These are phyloP conservation scores for Mesitornis unicolor DNA, from an alignment of 2,113 vertebrate species.

Conservation along the genomic window DNA sequence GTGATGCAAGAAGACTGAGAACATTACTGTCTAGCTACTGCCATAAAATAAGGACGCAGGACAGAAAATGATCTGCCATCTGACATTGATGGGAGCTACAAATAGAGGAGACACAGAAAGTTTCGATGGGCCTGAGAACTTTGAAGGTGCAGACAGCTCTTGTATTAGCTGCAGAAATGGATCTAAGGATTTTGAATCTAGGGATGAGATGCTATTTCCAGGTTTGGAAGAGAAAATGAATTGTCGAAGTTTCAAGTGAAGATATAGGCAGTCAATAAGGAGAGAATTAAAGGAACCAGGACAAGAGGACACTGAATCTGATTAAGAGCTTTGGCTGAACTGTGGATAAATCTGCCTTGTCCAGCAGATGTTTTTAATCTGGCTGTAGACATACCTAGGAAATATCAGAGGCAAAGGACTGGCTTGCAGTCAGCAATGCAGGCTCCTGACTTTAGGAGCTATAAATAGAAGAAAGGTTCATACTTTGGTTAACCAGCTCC, in stretches of 20 bases:
- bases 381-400: neutral
- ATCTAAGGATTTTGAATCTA: neutral
- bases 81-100: neutral
- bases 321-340: conserved; percentile 25
- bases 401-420: neutral
- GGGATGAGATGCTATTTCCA: neutral
- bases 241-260: neutral
- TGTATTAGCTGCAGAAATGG: neutral
- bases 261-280: neutral
- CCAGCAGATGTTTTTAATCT: conserved; percentile 35
- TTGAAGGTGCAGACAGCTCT: neutral
- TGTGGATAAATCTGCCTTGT: neutral
- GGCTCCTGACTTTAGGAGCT: neutral
- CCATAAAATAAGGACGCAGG: neutral
- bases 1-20: neutral
- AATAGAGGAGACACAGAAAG: neutral
- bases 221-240: neutral
- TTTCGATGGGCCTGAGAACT: neutral
- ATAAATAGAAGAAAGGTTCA: neutral
- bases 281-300: neutral
- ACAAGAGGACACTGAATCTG: neutral
- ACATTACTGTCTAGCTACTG: neutral
- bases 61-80: neutral
- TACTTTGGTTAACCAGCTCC: neutral
- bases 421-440: neutral